Evolutionary conservation across 2,888 invertebrate species (phyloP).

Genomic region (Osmoderma eremita): DNA sequence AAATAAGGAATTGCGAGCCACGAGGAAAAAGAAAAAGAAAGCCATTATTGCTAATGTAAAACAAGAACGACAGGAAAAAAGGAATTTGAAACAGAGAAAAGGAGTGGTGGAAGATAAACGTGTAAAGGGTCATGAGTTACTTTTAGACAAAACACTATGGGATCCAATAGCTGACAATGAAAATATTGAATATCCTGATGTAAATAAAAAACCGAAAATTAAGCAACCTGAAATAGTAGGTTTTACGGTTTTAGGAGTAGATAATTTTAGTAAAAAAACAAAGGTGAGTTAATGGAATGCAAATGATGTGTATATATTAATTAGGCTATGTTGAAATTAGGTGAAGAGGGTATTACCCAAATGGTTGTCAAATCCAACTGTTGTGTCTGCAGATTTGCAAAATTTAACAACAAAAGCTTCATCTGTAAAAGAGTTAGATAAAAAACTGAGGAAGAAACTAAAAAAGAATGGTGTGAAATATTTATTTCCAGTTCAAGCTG

Average conservation of each 20-base stretch:
- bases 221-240: conserved; percentile 59
- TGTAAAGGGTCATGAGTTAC: background rate
- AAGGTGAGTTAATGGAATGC: conserved; percentile 60
- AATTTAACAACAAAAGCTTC: conserved; percentile 67
- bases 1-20: conserved; percentile 63
- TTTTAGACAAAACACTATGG: conserved; percentile 1
- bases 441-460: conserved; percentile 71
- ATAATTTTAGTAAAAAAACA: conserved; percentile 68
- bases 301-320: conserved; percentile 47
- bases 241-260: conserved; percentile 76
- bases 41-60: conserved; percentile 49
- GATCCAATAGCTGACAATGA: conserved; percentile 51
- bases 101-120: background rate
- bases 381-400: conserved; percentile 79
- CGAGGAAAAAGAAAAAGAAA: conserved; percentile 55
- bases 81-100: conserved; percentile 39
- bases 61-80: conserved; percentile 47
- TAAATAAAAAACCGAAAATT: conserved; percentile 49
- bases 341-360: conserved; percentile 83
- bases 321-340: conserved; percentile 59
- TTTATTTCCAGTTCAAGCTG: conserved; percentile 87
- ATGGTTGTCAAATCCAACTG: conserved; percentile 85
- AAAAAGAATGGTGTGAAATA: conserved; percentile 76
- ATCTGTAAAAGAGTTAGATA: conserved; percentile 72
- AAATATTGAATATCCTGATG: conserved; percentile 23